phyloP scores from a whole-genome alignment of 2,797 vertebrate species.

The Pseudocheirus occidentalis region DNA sequence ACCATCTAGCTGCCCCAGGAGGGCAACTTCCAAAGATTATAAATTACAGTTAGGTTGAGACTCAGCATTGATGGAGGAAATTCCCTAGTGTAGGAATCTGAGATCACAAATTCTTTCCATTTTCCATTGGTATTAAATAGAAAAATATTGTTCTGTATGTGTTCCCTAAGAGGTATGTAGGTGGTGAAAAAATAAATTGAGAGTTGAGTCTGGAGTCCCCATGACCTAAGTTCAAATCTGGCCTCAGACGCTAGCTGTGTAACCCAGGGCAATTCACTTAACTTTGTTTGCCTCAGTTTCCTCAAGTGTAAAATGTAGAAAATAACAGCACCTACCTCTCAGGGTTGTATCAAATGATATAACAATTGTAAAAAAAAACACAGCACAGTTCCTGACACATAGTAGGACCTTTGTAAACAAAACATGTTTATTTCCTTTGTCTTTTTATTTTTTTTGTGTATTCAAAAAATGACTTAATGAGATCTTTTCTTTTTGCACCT shows the following conservation, averaged over 20 bases:
- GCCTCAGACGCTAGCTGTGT: background rate
- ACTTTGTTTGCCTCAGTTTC: background rate
- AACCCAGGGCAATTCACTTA: background rate
- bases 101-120: background rate
- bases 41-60: background rate
- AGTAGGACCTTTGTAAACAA: background rate
- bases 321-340: background rate
- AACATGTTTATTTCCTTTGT: background rate
- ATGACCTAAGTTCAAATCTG: background rate
- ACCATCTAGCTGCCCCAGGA: background rate
- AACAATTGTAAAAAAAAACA: background rate
- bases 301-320: background rate
- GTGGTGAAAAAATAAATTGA: background rate
- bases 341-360: background rate
- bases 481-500: background rate
- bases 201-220: background rate
- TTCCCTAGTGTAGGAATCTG: background rate
- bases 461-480: background rate
- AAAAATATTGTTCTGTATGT: background rate
- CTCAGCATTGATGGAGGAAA: background rate
- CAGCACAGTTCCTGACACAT: background rate
- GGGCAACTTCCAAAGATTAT: background rate
- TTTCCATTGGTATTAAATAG: background rate
- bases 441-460: background rate
- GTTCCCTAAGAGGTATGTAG: background rate